Conservation (phyloP, 2,797 vertebrate genomes). For the Lateolabrax maculatus region DNA sequence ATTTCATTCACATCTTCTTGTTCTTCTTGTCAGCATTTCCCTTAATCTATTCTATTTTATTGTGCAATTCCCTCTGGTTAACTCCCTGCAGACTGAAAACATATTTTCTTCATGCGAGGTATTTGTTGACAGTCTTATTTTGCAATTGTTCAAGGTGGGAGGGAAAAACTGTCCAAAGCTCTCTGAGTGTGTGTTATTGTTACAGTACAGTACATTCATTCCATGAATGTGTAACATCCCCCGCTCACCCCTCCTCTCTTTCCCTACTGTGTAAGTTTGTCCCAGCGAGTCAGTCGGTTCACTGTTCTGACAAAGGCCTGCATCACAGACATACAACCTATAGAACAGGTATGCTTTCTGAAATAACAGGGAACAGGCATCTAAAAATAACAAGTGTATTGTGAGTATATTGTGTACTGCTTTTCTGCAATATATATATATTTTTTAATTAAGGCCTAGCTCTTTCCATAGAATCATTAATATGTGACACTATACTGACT, state of each 20-base stretch:
- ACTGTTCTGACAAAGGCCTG: slow-evolving; percentile 57
- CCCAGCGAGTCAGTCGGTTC: slow-evolving; percentile 62
- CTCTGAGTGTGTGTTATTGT: slow-evolving; percentile 67
- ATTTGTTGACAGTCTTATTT: slow-evolving; percentile 76
- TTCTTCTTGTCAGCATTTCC: slow-evolving; percentile 55
- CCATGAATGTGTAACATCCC: slow-evolving; percentile 63
- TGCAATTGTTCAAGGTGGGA: slow-evolving; percentile 73
- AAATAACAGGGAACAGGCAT: not conserved
- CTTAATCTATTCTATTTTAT: slow-evolving; percentile 44
- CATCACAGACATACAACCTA: slow-evolving; percentile 44
- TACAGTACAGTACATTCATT: slow-evolving; percentile 69
- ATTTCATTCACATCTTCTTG: slow-evolving; percentile 39
- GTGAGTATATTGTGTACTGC: too few species aligned
- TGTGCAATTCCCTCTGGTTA: slow-evolving; percentile 69
- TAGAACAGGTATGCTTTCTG: slow-evolving; percentile 37
- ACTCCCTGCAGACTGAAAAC: slow-evolving; percentile 58
- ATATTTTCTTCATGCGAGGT: slow-evolving; percentile 74
- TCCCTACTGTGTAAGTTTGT: slow-evolving; percentile 65
- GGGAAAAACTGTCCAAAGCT: slow-evolving; percentile 61
- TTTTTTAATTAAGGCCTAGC: not conserved
- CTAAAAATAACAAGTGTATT: not conserved
- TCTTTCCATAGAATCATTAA: not conserved
- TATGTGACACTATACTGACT: not conserved
- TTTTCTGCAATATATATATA: not conserved
- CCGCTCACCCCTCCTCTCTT: slow-evolving; percentile 36